phyloP scores from a whole-genome alignment of 2,888 invertebrate genomes.

The Agrochola lota region DNA sequence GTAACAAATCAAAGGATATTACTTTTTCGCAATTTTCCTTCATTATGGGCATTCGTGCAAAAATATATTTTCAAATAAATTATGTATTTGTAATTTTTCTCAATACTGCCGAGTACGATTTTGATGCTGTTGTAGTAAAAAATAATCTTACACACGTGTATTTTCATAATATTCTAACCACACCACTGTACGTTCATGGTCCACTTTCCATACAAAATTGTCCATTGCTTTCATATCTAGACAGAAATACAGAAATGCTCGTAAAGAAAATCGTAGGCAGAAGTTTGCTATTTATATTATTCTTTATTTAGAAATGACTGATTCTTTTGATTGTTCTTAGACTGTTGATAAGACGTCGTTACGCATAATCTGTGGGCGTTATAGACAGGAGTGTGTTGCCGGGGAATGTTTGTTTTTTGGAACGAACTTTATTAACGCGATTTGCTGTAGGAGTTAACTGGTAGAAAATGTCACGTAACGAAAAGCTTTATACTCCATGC shows the following conservation, averaged over 20 bases:
- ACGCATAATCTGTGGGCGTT: conserved; percentile 34
- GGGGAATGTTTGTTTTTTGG: neutral
- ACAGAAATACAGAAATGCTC: neutral
- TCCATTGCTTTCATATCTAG: neutral
- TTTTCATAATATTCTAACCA: neutral
- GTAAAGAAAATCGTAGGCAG: neutral
- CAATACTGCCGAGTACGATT: neutral
- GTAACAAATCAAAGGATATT: neutral
- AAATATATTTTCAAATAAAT: too few species aligned
- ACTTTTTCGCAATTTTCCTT: neutral
- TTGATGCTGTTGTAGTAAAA: neutral
- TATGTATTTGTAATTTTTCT: neutral
- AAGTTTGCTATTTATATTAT: conserved; percentile 10
- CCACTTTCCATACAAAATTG: neutral
- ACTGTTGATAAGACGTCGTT: conserved; percentile 16
- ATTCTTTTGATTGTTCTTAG: conserved; percentile 31
- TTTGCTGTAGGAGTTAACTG: too few species aligned
- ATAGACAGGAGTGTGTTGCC: neutral
- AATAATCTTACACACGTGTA: neutral
- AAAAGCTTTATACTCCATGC: too few species aligned
- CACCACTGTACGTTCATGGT: neutral
- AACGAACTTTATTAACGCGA: too few species aligned
- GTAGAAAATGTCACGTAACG: too few species aligned
- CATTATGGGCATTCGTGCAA: too few species aligned
- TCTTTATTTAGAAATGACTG: conserved; percentile 35